Percentiles rank a stretch among this genome's conserved stretches.
Evolutionary conservation across 2,888 invertebrate species (phyloP).

Genomic region (Acanthosoma haemorrhoidale): DNA sequence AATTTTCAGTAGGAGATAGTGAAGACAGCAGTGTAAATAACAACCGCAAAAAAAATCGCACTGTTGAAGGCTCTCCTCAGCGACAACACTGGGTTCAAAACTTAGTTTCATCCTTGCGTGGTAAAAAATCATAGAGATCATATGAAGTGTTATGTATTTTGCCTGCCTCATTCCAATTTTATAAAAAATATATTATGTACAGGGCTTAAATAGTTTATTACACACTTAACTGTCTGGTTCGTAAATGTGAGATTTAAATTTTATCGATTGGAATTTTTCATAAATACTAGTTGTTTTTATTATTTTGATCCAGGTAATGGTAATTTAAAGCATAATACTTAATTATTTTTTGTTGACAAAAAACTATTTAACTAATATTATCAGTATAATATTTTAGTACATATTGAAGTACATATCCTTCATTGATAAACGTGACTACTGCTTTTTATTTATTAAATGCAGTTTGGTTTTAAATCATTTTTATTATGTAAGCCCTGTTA

Average conservation of each 20-base stretch:
- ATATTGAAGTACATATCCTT: no score
- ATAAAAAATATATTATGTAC: no score
- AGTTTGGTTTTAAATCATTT: no score
- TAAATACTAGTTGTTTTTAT: neutral
- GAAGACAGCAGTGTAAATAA: conserved; percentile 37
- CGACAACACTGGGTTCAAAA: conserved; percentile 33
- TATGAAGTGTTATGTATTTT: neutral
- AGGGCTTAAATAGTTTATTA: neutral
- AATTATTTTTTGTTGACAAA: neutral
- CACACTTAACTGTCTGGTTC: neutral
- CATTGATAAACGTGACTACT: no score
- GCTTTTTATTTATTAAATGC: no score
- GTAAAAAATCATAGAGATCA: conserved; percentile 19
- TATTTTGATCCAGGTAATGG: neutral
- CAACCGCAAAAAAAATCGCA: conserved; percentile 33
- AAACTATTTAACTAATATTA: neutral
- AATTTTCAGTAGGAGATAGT: conserved; percentile 32
- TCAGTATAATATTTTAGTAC: no score
- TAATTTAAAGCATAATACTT: neutral
- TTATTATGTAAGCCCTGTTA: neutral
- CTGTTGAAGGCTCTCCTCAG: conserved; percentile 34
- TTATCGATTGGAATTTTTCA: no score
- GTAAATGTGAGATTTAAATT: no score
- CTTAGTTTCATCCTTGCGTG: conserved; percentile 28
- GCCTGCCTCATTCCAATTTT: conserved; percentile 6